A percentile compares a stretch with the other conserved stretches of the same genome.
Evolutionary conservation across 1,140 invertebrate genomes (phyloP).

Genomic region (Sarcophaga peregrina): DNA sequence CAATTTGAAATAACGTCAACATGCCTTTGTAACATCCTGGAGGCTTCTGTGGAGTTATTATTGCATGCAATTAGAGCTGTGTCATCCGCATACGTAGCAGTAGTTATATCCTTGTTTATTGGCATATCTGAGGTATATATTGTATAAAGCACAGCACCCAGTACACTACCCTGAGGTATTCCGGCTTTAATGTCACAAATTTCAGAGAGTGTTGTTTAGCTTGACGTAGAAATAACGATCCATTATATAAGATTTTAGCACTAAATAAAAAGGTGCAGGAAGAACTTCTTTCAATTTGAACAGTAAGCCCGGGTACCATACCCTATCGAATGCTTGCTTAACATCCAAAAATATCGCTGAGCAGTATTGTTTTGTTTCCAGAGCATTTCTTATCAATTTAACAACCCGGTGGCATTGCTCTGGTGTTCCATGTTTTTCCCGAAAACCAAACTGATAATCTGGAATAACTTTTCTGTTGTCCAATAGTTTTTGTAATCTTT

Average conservation of each 20-base stretch:
- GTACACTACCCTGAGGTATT: constrained; percentile 44
- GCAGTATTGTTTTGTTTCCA: constrained; percentile 31
- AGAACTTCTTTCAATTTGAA: constrained; percentile 40
- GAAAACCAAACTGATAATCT: constrained; percentile 45
- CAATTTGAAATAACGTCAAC: constrained; percentile 23
- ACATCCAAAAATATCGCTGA: too few relatives aligned
- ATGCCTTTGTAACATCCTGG: neutral
- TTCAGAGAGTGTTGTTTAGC: neutral
- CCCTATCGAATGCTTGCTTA: too few relatives aligned
- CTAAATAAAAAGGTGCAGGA: neutral
- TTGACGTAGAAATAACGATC: constrained; percentile 33
- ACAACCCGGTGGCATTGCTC: neutral
- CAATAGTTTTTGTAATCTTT: constrained; percentile 49
- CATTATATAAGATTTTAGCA: constrained; percentile 23
- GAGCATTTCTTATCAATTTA: neutral
- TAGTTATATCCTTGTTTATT: neutral
- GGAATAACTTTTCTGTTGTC: constrained; percentile 35
- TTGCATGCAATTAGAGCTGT: constrained; percentile 23
- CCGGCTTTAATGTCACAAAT: constrained; percentile 29
- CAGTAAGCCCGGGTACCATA: too few relatives aligned
- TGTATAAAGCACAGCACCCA: constrained; percentile 19
- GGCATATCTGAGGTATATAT: constrained; percentile 16
- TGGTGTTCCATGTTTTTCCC: constrained; percentile 41
- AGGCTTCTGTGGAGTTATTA: neutral
- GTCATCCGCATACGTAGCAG: constrained; percentile 40